Evolutionary conservation across 2,888 invertebrate genomes (phyloP).

Genomic region (Mellilla xanthometata): DNA sequence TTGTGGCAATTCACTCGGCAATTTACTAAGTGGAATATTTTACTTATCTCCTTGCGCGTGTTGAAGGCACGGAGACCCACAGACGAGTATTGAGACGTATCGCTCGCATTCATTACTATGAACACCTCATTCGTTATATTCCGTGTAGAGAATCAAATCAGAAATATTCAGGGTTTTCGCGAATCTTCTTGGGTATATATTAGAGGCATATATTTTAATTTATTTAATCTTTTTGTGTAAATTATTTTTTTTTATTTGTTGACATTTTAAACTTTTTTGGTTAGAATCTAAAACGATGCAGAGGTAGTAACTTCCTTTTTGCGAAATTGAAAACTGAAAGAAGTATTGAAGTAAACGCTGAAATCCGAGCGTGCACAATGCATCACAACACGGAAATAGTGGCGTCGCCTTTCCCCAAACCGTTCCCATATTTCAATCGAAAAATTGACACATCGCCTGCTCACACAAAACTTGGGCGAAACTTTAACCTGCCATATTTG

Average conservation of each 20-base stretch:
- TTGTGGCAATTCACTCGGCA: conserved; percentile 64
- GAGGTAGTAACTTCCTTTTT: not conserved
- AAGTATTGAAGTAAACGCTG: not conserved
- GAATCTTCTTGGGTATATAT: no score
- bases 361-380: conserved; percentile 4
- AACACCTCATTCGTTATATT: conserved; percentile 45
- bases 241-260: no score
- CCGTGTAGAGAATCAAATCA: conserved; percentile 22
- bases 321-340: not conserved
- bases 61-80: conserved; percentile 64
- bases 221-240: no score
- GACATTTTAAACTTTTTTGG: no score
- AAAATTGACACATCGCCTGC: conserved; percentile 76
- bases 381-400: conserved; percentile 81
- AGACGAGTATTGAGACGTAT: conserved; percentile 67
- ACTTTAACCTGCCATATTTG: conserved; percentile 79
- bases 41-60: conserved; percentile 68
- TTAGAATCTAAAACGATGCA: no score
- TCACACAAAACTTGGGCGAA: conserved; percentile 70
- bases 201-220: no score
- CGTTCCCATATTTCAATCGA: conserved; percentile 76
- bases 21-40: conserved; percentile 73
- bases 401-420: conserved; percentile 77
- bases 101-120: conserved; percentile 58
- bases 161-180: no score